A percentile compares a stretch with the other conserved stretches of the same genome.
Evolutionary conservation across 2,113 vertebrate species (phyloP).

Genomic region (Amia ocellicauda): DNA sequence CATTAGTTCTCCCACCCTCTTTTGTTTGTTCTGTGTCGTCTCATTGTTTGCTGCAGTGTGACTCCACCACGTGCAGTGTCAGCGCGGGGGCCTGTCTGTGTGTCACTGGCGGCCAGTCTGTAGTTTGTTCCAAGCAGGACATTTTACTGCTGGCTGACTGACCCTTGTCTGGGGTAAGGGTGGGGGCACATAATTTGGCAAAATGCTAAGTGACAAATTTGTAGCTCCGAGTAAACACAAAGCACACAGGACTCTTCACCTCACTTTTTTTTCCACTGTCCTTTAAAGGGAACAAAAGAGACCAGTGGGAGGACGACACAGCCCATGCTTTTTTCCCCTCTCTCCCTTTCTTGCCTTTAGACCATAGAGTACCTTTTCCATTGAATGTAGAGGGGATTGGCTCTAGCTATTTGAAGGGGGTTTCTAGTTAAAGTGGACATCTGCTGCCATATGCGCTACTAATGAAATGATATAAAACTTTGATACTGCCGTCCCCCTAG

Average conservation of each 20-base stretch:
- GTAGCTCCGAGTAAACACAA: conserved; percentile 48
- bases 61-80: conserved; percentile 8
- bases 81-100: conserved; percentile 3
- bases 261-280: conserved; percentile 50
- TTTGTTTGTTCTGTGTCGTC: conserved; percentile 21
- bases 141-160: not conserved
- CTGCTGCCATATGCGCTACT: conserved; percentile 15
- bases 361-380: not conserved
- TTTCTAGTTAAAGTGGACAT: not conserved
- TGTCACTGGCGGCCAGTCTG: conserved; percentile 2
- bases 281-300: conserved; percentile 52
- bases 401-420: not conserved
- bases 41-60: conserved; percentile 15
- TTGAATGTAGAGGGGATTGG: not conserved
- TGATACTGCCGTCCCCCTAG: not conserved
- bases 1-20: not conserved
- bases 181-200: conserved; percentile 29
- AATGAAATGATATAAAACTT: conserved; percentile 11
- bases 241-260: conserved; percentile 53
- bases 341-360: not conserved
- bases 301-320: too few species aligned
- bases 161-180: conserved; percentile 20
- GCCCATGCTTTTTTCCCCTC: too few species aligned
- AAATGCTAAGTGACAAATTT: conserved; percentile 49
- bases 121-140: not conserved